Percentiles rank a stretch among this genome's conserved stretches.
phyloP scores from a whole-genome alignment of 2,888 invertebrate genomes.

The Strigamia transsilvanica region DNA sequence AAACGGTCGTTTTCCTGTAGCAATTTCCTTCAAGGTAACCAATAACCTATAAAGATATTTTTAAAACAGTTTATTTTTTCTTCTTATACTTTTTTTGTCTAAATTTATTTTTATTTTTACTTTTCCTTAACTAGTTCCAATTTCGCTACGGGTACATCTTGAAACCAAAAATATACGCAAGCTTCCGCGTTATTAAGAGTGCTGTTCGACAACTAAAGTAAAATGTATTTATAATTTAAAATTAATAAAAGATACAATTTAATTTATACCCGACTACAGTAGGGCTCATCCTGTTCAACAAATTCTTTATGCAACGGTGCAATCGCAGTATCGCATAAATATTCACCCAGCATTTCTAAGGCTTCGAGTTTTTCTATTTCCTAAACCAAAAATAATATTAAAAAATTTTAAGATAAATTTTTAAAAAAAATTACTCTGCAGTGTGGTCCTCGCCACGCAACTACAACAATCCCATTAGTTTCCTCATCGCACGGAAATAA shows the following conservation, averaged over 20 bases:
- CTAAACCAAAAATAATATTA: slow-evolving; percentile 51
- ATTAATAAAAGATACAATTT: neutral
- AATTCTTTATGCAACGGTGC: slow-evolving; percentile 84
- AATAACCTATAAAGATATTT: slow-evolving; percentile 58
- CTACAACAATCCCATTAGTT: slow-evolving; percentile 78
- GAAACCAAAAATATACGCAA: slow-evolving; percentile 75
- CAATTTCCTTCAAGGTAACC: slow-evolving; percentile 63
- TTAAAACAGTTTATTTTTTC: no score
- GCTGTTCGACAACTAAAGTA: slow-evolving; percentile 72
- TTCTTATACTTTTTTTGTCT: neutral
- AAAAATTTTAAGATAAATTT: neutral
- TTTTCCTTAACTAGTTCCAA: slow-evolving; percentile 69
- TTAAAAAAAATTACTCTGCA: slow-evolving; percentile 51
- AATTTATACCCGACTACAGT: slow-evolving; percentile 75
- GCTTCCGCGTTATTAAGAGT: slow-evolving; percentile 78
- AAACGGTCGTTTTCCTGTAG: slow-evolving; percentile 65
- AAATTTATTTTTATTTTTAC: neutral
- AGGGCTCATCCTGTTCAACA: slow-evolving; percentile 82
- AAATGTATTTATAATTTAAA: neutral
- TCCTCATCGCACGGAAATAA: slow-evolving; percentile 85
- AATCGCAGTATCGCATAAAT: slow-evolving; percentile 85
- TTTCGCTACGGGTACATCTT: slow-evolving; percentile 78
- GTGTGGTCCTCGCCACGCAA: slow-evolving; percentile 82
- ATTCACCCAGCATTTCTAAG: slow-evolving; percentile 77
- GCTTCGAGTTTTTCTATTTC: slow-evolving; percentile 66